Evolutionary conservation across 2,797 vertebrate species (phyloP).

Genomic region (Yasuhikotakia modesta): DNA sequence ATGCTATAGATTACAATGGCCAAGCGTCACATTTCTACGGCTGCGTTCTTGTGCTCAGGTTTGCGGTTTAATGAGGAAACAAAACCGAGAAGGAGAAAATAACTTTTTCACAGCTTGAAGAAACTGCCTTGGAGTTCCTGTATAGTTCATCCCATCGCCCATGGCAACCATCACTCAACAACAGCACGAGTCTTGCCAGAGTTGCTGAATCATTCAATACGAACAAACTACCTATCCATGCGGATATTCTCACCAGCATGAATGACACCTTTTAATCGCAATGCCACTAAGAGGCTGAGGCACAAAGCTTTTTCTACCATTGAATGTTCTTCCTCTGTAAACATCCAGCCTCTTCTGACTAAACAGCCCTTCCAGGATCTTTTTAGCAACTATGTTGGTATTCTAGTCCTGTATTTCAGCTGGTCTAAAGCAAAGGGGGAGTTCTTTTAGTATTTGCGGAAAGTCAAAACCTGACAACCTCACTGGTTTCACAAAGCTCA

Average conservation of each 20-base stretch:
- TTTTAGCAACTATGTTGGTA: slow-evolving; percentile 61
- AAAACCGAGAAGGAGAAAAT: not conserved
- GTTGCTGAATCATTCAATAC: slow-evolving; percentile 47
- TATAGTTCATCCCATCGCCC: slow-evolving; percentile 53
- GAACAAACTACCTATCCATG: slow-evolving; percentile 53
- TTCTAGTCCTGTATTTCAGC: slow-evolving; percentile 52
- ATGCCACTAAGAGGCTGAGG: slow-evolving; percentile 32
- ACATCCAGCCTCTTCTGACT: slow-evolving; percentile 39
- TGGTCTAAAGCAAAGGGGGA: slow-evolving; percentile 20
- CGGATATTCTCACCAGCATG: slow-evolving; percentile 49
- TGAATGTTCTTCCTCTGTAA: slow-evolving; percentile 48
- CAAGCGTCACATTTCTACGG: not conserved
- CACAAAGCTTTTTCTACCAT: slow-evolving; percentile 53
- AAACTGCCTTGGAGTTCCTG: slow-evolving; percentile 49
- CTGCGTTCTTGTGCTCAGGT: slow-evolving; percentile 22
- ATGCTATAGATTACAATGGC: not conserved
- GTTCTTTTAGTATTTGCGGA: slow-evolving; percentile 18
- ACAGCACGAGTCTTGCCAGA: slow-evolving; percentile 29
- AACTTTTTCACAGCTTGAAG: slow-evolving; percentile 31
- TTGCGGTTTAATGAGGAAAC: slow-evolving; percentile 4
- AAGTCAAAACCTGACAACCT: slow-evolving; percentile 54
- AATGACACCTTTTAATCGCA: slow-evolving; percentile 58
- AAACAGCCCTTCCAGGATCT: slow-evolving; percentile 52
- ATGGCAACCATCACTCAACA: slow-evolving; percentile 50
- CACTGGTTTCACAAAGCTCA: slow-evolving; percentile 41